phyloP scores from a whole-genome alignment of 1,140 invertebrate species.

The Globodera rostochiensis region DNA sequence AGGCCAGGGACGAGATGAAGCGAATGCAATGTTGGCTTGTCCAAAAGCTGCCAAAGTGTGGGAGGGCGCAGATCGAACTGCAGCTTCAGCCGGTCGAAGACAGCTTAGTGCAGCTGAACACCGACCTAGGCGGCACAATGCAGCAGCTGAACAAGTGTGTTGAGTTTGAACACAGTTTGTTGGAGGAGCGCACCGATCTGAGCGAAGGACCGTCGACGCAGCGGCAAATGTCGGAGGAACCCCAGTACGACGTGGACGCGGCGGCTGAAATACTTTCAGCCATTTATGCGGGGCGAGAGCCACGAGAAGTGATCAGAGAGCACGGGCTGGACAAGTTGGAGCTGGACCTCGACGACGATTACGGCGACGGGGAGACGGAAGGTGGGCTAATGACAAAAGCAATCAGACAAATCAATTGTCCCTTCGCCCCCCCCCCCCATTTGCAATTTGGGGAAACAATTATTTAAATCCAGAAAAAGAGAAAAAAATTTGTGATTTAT shows the following conservation, averaged over 20 bases:
- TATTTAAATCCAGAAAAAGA: no score
- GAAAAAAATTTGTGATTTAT: no score
- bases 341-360: conserved; percentile 35
- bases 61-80: conserved; percentile 3
- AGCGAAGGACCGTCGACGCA: neutral
- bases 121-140: conserved; percentile 8
- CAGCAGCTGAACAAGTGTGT: conserved; percentile 11
- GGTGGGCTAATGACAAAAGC: conserved; percentile 21
- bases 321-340: conserved; percentile 48
- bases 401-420: neutral
- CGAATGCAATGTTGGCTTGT: conserved; percentile 15
- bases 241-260: conserved; percentile 49
- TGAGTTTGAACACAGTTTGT: conserved; percentile 12
- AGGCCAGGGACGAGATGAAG: conserved; percentile 14
- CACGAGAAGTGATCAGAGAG: conserved; percentile 52
- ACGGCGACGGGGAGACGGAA: conserved; percentile 24
- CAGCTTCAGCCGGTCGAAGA: conserved; percentile 6
- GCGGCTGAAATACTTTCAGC: conserved; percentile 58
- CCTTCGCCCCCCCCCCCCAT: no score
- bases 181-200: conserved; percentile 1
- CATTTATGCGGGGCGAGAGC: conserved; percentile 52
- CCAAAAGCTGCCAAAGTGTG: neutral
- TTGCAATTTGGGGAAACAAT: no score
- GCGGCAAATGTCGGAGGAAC: neutral
- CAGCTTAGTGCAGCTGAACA: conserved; percentile 13